A percentile compares a stretch with the other conserved stretches of the same genome.
These are phyloP conservation scores for Synergus gifuensis DNA, from an alignment of 2,888 invertebrate species.

Conservation along the genomic window DNA sequence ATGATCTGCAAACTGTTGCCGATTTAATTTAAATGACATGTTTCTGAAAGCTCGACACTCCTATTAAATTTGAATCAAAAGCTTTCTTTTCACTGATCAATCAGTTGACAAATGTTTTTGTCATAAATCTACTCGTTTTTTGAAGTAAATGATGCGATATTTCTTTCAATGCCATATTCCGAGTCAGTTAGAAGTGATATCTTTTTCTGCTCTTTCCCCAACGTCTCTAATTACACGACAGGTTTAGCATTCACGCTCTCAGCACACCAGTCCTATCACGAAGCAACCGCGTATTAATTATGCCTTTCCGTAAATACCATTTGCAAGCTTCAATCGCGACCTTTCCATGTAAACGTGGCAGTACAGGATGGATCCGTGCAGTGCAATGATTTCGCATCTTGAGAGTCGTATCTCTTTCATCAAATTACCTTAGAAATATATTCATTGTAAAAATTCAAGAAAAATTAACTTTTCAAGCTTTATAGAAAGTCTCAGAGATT, in stretches of 20 bases:
- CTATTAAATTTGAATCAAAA: too few relatives aligned
- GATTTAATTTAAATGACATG: not conserved
- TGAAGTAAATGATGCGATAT: not conserved
- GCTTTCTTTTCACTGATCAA: too few relatives aligned
- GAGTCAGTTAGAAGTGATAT: slow-evolving; percentile 3
- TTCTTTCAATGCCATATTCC: not conserved
- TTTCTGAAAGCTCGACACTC: too few relatives aligned
- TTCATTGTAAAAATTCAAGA: not conserved
- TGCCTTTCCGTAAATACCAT: slow-evolving; percentile 54
- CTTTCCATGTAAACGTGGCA: slow-evolving; percentile 45
- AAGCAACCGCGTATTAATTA: slow-evolving; percentile 53
- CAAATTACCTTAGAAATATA: slow-evolving; percentile 6
- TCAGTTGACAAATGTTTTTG: not conserved
- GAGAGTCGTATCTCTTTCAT: slow-evolving; percentile 22
- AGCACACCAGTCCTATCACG: slow-evolving; percentile 24
- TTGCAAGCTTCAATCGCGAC: slow-evolving; percentile 49
- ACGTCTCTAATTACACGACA: not conserved
- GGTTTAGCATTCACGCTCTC: not conserved
- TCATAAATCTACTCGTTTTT: not conserved
- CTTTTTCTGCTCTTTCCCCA: not conserved
- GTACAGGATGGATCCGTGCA: slow-evolving; percentile 35
- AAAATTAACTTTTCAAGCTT: slow-evolving; percentile 17
- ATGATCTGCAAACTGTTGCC: not conserved
- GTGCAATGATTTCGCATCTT: slow-evolving; percentile 36
- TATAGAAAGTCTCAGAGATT: not conserved